These are phyloP conservation scores for Tachysurus vachellii DNA, from an alignment of 2,113 vertebrate genomes.

Conservation along the genomic window DNA sequence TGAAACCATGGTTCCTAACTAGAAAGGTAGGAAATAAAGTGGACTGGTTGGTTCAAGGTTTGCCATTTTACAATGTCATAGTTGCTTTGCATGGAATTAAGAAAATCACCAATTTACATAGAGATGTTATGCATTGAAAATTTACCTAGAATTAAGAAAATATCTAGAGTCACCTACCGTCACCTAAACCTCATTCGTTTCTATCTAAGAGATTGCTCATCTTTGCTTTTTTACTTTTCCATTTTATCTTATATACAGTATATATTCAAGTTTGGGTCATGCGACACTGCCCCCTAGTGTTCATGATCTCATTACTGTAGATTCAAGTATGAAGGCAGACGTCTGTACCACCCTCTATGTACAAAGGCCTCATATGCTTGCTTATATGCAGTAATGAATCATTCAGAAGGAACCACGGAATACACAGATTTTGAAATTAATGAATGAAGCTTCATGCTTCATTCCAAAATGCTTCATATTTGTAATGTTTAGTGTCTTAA, in stretches of 20 bases:
- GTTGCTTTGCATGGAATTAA: slow-evolving; percentile 2
- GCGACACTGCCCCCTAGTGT: background rate
- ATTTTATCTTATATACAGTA: no score
- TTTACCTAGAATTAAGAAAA: slow-evolving; percentile 5
- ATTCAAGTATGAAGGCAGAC: background rate
- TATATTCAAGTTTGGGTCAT: background rate
- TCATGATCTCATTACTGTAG: background rate
- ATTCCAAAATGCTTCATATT: background rate
- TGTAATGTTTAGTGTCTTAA: background rate
- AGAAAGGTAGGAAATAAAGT: background rate
- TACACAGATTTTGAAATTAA: background rate
- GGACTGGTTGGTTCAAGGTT: background rate
- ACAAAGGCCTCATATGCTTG: background rate
- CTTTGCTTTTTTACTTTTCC: background rate
- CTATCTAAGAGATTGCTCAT: background rate
- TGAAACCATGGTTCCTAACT: no score
- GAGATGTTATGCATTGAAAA: background rate
- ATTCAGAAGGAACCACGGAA: background rate
- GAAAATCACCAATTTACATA: background rate
- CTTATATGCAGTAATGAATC: background rate
- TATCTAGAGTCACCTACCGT: background rate
- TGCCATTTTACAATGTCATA: background rate
- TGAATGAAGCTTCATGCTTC: background rate
- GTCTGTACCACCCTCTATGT: background rate
- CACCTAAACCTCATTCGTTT: background rate